Evolutionary conservation across 2,888 invertebrate genomes (phyloP).

Genomic region (Mechanitis mazaeus): DNA sequence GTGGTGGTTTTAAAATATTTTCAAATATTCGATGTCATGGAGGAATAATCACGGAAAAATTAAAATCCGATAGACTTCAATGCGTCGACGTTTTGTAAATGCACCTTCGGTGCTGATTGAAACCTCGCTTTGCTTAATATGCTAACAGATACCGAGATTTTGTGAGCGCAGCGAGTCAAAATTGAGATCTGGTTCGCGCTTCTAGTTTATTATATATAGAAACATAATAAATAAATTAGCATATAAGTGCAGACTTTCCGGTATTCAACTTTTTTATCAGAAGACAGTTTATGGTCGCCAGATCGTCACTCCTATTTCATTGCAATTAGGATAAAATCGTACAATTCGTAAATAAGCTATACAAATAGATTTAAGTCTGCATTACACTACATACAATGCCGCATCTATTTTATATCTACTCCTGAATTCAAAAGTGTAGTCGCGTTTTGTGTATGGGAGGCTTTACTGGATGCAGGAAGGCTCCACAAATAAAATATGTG

Average conservation of each 20-base stretch:
- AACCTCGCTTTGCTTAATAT: no score
- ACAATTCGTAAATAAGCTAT: constrained; percentile 68
- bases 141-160: no score
- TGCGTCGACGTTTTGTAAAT: no score
- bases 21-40: no score
- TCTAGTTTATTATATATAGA: no score
- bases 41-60: no score
- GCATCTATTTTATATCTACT: constrained; percentile 19
- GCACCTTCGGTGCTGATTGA: no score
- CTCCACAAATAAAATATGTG: constrained; percentile 76
- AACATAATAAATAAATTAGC: constrained; percentile 7
- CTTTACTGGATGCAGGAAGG: constrained; percentile 74
- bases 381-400: constrained; percentile 38
- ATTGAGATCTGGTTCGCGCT: no score
- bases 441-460: constrained; percentile 49
- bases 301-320: constrained; percentile 48
- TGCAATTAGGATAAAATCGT: constrained; percentile 61
- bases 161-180: no score
- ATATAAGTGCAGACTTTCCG: constrained; percentile 13
- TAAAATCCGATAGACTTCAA: no score
- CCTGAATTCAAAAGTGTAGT: constrained; percentile 29
- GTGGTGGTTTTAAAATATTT: no score
- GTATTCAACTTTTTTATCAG: constrained; percentile 44
- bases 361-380: constrained; percentile 48
- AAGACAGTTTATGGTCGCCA: constrained; percentile 28